Conservation (phyloP, 2,113 vertebrate species). For the Falcunculus frontatus region DNA sequence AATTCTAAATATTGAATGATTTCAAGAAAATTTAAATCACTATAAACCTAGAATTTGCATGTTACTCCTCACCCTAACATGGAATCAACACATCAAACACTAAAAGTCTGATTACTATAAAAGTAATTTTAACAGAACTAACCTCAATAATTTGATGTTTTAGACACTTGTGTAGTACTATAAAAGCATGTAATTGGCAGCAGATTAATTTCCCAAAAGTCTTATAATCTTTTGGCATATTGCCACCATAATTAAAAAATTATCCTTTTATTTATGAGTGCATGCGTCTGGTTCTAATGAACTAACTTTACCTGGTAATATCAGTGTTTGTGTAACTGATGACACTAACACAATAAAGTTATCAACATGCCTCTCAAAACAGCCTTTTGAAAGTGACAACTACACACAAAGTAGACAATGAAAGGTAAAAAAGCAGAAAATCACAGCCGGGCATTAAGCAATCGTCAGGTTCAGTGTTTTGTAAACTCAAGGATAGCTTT, state of each 20-base stretch:
- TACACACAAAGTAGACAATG: not conserved
- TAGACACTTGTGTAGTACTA: not conserved
- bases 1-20: not conserved
- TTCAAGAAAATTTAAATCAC: not conserved
- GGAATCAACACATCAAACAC: not conserved
- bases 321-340: not conserved
- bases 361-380: not conserved
- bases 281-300: not conserved
- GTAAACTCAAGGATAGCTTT: not conserved
- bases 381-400: not conserved
- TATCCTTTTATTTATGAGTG: not conserved
- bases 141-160: not conserved
- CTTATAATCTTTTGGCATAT: not conserved
- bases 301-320: constrained; percentile 2
- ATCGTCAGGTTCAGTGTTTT: not conserved
- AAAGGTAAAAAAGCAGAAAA: constrained; percentile 24
- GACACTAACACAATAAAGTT: not conserved
- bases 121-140: not conserved
- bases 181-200: not conserved
- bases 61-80: not conserved
- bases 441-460: not conserved
- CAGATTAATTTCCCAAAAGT: not conserved
- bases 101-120: not conserved
- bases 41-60: not conserved
- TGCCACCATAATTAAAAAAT: not conserved